phyloP scores from a whole-genome alignment of 1,140 invertebrate genomes.

The Zaprionus vittiger region DNA sequence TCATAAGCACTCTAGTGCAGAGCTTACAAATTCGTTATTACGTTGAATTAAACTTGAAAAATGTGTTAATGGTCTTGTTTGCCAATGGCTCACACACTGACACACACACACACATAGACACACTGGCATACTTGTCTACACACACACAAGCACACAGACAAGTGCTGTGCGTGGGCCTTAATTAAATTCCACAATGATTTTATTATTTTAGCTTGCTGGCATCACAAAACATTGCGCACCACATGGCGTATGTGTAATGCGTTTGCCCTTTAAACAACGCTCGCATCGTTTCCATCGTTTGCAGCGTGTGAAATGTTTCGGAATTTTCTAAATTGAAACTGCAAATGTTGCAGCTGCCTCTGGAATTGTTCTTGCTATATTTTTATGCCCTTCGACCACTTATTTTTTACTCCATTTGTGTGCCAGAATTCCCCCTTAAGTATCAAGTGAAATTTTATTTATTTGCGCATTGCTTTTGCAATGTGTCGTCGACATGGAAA shows the following conservation, averaged over 20 bases:
- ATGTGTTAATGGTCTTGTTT: slow-evolving; percentile 70
- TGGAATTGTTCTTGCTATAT: slow-evolving; percentile 1
- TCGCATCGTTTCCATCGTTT: neutral
- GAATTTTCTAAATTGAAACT: slow-evolving; percentile 14
- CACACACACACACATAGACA: neutral
- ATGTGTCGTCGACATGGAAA: slow-evolving; percentile 40
- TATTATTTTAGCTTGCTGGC: slow-evolving; percentile 54
- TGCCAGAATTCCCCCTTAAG: neutral
- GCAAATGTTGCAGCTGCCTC: neutral
- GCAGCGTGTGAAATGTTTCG: slow-evolving; percentile 13
- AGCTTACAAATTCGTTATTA: slow-evolving; percentile 67
- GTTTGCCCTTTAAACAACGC: slow-evolving; percentile 1
- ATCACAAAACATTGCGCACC: slow-evolving; percentile 39
- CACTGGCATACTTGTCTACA: neutral
- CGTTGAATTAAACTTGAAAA: slow-evolving; percentile 81
- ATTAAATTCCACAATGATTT: slow-evolving; percentile 79
- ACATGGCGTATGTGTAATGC: slow-evolving; percentile 69
- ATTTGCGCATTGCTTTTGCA: neutral
- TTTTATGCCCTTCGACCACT: neutral
- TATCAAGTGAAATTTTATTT: slow-evolving; percentile 1
- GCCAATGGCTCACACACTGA: slow-evolving; percentile 26
- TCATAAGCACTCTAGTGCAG: neutral
- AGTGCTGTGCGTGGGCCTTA: slow-evolving; percentile 43
- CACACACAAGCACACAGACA: slow-evolving; percentile 5
- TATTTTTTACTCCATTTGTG: slow-evolving; percentile 27